These are phyloP conservation scores for Antitype chi DNA, from an alignment of 2,888 invertebrate species.

Conservation along the genomic window DNA sequence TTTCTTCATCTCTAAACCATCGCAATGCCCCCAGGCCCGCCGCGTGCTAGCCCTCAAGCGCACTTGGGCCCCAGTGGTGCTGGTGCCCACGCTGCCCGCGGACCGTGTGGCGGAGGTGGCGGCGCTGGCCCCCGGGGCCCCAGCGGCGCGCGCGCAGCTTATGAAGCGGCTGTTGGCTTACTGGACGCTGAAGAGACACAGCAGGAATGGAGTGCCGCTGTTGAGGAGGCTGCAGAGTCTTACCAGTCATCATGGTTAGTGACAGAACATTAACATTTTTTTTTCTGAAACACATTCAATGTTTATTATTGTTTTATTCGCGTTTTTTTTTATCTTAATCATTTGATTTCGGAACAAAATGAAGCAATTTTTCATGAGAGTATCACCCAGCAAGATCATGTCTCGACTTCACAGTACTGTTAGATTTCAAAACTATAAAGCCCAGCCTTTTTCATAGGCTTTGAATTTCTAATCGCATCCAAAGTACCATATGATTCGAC, in stretches of 20 bases:
- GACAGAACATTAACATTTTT: not conserved
- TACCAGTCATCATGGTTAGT: slow-evolving; percentile 78
- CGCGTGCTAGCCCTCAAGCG: slow-evolving; percentile 97
- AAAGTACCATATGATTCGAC: not conserved
- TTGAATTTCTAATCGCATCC: not conserved
- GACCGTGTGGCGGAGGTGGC: slow-evolving; percentile 97
- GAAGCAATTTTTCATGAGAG: not conserved
- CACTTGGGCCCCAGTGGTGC: slow-evolving; percentile 96
- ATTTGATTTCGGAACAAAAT: not conserved
- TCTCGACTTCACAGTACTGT: not conserved
- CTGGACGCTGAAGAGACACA: slow-evolving; percentile 99
- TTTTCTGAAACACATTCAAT: not conserved
- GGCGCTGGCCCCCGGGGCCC: slow-evolving; percentile 91
- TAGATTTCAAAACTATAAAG: not conserved
- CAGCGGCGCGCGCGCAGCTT: slow-evolving; percentile 95
- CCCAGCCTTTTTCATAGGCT: not conserved
- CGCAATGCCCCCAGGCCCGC: slow-evolving; percentile 89
- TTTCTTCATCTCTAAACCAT: not conserved
- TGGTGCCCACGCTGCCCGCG: slow-evolving; percentile 97
- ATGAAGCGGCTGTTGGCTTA: slow-evolving; percentile 97
- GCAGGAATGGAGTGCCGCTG: slow-evolving; percentile 98
- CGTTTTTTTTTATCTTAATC: not conserved
- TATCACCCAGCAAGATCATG: not conserved
- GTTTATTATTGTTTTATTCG: not conserved
- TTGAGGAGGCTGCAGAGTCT: slow-evolving; percentile 91